These are phyloP conservation scores for Hippoglossus hippoglossus DNA, from an alignment of 2,797 vertebrate species.

Conservation along the genomic window DNA sequence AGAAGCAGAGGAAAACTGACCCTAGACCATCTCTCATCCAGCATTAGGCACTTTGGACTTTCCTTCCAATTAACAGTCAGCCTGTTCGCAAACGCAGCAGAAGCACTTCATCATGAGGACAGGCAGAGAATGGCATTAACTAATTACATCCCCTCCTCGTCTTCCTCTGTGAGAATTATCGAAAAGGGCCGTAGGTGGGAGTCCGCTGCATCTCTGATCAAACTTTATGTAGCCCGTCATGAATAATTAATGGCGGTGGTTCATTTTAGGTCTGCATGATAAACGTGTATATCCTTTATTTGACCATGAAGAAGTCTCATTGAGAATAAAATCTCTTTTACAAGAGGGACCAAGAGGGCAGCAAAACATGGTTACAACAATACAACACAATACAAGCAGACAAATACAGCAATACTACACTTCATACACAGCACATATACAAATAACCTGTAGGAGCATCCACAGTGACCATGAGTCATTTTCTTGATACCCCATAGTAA, in stretches of 20 bases:
- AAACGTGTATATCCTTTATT: neutral
- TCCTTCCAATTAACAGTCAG: slow-evolving; percentile 53
- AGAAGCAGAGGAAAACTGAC: slow-evolving; percentile 16
- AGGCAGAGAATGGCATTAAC: slow-evolving; percentile 26
- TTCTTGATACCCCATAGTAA: too few relatives aligned
- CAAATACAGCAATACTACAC: too few relatives aligned
- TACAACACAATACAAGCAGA: too few relatives aligned
- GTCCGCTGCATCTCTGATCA: slow-evolving; percentile 23
- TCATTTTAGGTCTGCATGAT: slow-evolving; percentile 8
- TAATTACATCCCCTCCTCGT: slow-evolving; percentile 38
- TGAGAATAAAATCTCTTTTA: too few relatives aligned
- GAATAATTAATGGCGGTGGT: slow-evolving; percentile 39
- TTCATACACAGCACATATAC: too few relatives aligned
- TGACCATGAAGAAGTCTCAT: too few relatives aligned
- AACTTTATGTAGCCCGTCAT: slow-evolving; percentile 17
- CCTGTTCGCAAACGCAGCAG: slow-evolving; percentile 34
- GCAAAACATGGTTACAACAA: too few relatives aligned
- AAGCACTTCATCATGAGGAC: slow-evolving; percentile 32
- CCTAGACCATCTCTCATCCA: neutral
- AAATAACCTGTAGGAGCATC: too few relatives aligned
- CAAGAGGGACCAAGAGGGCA: too few relatives aligned
- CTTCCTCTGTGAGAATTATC: slow-evolving; percentile 26
- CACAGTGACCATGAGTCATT: too few relatives aligned
- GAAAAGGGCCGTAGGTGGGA: slow-evolving; percentile 24
- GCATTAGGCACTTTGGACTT: slow-evolving; percentile 14